These are phyloP conservation scores for Eurystomus glaucurus DNA, from an alignment of 2,797 vertebrate genomes.

Conservation along the genomic window DNA sequence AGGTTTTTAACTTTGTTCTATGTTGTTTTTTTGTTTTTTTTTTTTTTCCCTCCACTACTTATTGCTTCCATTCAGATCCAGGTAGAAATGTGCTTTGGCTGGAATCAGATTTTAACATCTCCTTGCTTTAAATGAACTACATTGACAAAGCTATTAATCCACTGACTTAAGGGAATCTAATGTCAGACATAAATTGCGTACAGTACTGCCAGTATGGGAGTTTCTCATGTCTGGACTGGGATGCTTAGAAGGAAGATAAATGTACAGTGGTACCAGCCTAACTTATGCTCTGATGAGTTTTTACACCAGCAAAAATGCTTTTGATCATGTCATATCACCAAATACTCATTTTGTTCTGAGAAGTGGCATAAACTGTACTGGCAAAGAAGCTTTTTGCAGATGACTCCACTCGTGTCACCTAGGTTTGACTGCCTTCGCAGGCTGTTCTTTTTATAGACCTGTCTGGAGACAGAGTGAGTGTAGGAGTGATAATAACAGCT, in stretches of 20 bases:
- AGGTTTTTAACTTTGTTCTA: background rate
- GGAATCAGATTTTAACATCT: background rate
- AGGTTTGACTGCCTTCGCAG: slow-evolving; percentile 20
- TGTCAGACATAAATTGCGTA: background rate
- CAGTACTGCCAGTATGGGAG: background rate
- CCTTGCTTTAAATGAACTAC: background rate
- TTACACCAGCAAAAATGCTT: background rate
- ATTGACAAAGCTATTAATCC: background rate
- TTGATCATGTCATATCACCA: background rate
- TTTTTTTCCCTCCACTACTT: rapidly evolving
- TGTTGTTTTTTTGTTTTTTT: too few relatives aligned
- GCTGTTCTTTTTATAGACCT: slow-evolving; percentile 47
- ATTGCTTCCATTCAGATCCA: background rate
- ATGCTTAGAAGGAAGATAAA: background rate
- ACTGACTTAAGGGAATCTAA: background rate
- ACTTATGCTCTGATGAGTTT: background rate
- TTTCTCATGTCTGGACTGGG: background rate
- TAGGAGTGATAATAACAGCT: slow-evolving; percentile 56
- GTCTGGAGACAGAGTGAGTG: slow-evolving; percentile 6
- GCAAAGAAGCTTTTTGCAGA: slow-evolving; percentile 28
- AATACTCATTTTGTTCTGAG: slow-evolving; percentile 13
- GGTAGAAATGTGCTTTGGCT: background rate
- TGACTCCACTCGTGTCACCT: background rate
- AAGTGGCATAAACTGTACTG: background rate
- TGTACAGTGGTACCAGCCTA: background rate